These are phyloP conservation scores for Willisornis vidua DNA, from an alignment of 2,113 vertebrate species.

Conservation along the genomic window DNA sequence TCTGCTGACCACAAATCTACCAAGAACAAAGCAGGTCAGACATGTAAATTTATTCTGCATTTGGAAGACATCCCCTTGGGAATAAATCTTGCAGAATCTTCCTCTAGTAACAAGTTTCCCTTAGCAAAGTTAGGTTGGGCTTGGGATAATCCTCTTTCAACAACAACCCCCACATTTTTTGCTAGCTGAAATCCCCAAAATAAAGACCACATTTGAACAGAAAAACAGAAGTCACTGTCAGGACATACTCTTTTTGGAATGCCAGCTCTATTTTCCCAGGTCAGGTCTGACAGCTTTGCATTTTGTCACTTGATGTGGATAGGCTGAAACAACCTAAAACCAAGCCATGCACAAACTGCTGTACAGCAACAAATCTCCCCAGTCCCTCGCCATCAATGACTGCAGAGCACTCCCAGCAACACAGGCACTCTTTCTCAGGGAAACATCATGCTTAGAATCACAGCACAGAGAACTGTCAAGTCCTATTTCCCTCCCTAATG, in stretches of 20 bases:
- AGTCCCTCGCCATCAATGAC: background rate
- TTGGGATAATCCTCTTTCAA: background rate
- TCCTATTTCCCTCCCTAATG: slow-evolving; percentile 29
- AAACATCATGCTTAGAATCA: slow-evolving; percentile 36
- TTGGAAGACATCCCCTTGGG: background rate
- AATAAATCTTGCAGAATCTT: background rate
- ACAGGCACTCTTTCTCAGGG: background rate
- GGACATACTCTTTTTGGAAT: background rate
- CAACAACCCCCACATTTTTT: background rate
- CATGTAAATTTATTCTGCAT: background rate
- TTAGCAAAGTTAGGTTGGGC: background rate
- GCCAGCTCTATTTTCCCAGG: background rate
- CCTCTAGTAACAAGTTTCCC: background rate
- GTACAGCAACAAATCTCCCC: background rate
- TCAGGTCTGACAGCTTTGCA: slow-evolving; percentile 5
- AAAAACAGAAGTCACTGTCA: background rate
- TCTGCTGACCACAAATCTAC: background rate
- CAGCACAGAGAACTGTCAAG: background rate
- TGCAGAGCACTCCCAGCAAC: background rate
- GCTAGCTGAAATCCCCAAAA: background rate
- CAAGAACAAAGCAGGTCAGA: background rate
- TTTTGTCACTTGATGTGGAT: background rate
- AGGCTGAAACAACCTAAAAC: slow-evolving; percentile 10
- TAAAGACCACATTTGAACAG: background rate
- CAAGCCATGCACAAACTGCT: background rate